A percentile compares a stretch with the other conserved stretches of the same genome.
Evolutionary conservation across 2,797 vertebrate species (phyloP).

Genomic region (Bovichtus variegatus): DNA sequence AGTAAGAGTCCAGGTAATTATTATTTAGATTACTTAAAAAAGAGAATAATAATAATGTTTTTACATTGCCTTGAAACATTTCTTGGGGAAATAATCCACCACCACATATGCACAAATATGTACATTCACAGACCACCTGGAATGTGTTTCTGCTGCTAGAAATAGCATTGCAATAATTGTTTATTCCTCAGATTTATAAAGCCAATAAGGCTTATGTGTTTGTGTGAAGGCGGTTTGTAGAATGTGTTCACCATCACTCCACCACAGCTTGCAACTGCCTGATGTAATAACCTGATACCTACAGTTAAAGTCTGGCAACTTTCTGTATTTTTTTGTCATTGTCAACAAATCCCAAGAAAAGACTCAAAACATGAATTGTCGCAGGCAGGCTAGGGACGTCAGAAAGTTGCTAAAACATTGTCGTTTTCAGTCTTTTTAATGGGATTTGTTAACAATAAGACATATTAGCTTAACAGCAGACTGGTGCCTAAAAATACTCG

Average conservation of each 20-base stretch:
- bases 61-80: neutral
- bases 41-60: too few relatives aligned
- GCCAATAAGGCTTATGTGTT: neutral
- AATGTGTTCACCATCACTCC: neutral
- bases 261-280: neutral
- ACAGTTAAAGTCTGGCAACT: neutral
- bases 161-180: neutral
- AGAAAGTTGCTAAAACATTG: neutral
- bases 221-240: neutral
- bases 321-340: neutral
- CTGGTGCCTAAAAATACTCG: neutral
- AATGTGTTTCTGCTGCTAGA: constrained; percentile 3
- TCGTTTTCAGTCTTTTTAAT: neutral
- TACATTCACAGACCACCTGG: neutral
- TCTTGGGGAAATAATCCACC: neutral
- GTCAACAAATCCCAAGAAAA: constrained; percentile 5
- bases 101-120: neutral
- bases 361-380: neutral
- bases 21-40: neutral
- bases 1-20: neutral
- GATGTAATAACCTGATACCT: neutral
- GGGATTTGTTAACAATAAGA: constrained; percentile 10
- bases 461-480: neutral
- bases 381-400: neutral
- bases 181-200: constrained; percentile 8